Evolutionary conservation across 2,113 vertebrate genomes (phyloP), one percentile per base, ranked within the genome.

Genomic region (Lagopus leucura): DNA sequence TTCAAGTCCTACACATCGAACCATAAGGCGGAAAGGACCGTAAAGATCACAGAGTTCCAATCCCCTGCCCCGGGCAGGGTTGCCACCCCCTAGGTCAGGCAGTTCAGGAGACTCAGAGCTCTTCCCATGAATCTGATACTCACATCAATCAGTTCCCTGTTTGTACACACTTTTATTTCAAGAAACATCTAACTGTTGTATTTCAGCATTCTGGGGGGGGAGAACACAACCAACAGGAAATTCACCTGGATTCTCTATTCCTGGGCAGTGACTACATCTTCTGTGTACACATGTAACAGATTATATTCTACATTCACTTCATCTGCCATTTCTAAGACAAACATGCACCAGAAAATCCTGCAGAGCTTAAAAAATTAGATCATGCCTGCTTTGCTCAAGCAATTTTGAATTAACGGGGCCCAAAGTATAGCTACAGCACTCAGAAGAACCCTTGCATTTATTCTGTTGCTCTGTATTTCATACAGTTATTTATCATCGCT

Each of bases 221-320:
- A 52, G 50, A 30, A 34, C 36, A 63, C 0, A 22, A 66, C 0
- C 73, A 54, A 66, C 0, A 1, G 32, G 4, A 71, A 58, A 63
- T 69, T 52, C 38, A 75, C 19, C 17, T 16, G 8, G 28, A 20
- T 43, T 61, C 57, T 55, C 63, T 38, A 8, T 48, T 34, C n/a
- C n/a, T 11, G 11, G 47, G 15, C 19, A 78, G 24, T 19, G 34
- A n/a, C 42, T 78, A 2, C 18, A 38, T 55, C 47, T 67, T 74
- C 57, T 69, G 10, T 0, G 6, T 10, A 20, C 38, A 21, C 63
- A 65, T 34, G 6, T 17, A 52, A 60, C 38, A 71, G 47, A 64
- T 19, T 70, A 34, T 32, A 60, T 21, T 71, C 57, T 64, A 67
- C 11, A 8, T 22, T 74, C 15, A 18, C 6, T 52, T 52, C 13